Percentiles rank a stretch among this genome's conserved stretches.
These are phyloP conservation scores for Thereva unica DNA, from an alignment of 2,888 invertebrate genomes.

Conservation along the genomic window DNA sequence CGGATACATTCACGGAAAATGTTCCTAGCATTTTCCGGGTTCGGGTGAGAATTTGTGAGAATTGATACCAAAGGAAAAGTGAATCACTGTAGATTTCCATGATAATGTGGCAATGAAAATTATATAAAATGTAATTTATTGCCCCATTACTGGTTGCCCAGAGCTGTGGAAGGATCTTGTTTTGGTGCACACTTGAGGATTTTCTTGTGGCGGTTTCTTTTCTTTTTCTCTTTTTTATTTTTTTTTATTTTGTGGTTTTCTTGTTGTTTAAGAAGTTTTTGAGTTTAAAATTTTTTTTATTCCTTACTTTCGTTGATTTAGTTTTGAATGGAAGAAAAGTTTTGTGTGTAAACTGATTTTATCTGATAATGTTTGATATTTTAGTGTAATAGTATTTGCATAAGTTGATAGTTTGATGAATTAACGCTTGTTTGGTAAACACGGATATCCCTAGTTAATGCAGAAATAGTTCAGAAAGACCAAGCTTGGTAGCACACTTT, in stretches of 20 bases:
- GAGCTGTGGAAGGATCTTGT: conserved; percentile 22
- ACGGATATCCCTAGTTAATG: too few species aligned
- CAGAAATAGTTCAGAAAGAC: too few species aligned
- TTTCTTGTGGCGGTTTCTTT: conserved; percentile 8
- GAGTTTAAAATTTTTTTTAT: too few species aligned
- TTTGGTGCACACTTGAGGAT: conserved; percentile 39
- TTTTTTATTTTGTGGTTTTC: not conserved
- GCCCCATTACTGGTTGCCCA: conserved; percentile 15
- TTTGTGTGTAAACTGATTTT: too few species aligned
- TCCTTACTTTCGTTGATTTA: too few species aligned
- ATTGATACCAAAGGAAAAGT: conserved; percentile 44
- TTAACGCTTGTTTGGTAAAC: too few species aligned
- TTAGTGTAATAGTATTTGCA: too few species aligned
- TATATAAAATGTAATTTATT: conserved; percentile 45
- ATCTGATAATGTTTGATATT: too few species aligned
- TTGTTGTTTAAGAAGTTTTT: too few species aligned
- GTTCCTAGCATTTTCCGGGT: conserved; percentile 23
- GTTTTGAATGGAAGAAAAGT: too few species aligned
- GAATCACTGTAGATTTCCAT: conserved; percentile 46
- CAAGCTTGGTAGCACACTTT: too few species aligned
- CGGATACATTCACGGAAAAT: not conserved
- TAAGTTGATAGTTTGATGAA: too few species aligned
- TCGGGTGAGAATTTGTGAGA: conserved; percentile 47
- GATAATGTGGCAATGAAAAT: conserved; percentile 48
- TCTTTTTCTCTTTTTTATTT: conserved; percentile 4